phyloP scores from a whole-genome alignment of 2,797 vertebrate genomes.

The Mus minutoides region DNA sequence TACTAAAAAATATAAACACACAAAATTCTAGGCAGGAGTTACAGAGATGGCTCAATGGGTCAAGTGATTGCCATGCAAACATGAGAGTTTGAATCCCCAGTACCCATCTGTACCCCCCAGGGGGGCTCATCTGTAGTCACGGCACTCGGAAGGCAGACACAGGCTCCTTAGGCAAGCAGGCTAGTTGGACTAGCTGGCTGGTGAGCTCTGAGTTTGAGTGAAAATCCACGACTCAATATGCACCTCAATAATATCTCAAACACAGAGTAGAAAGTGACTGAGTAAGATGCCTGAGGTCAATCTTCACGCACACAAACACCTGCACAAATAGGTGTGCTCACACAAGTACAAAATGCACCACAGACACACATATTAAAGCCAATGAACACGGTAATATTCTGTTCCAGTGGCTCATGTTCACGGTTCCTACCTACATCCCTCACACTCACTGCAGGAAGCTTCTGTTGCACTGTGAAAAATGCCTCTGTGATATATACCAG shows the following conservation, averaged over 20 bases:
- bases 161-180: neutral
- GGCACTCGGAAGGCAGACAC: neutral
- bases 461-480: neutral
- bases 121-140: neutral
- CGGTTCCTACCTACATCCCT: neutral
- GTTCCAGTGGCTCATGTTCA: neutral
- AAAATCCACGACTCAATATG: neutral
- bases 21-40: neutral
- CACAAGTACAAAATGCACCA: neutral
- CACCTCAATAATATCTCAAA: neutral
- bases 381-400: neutral
- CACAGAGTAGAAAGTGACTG: too few relatives aligned
- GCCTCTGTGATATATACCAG: neutral
- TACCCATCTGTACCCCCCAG: neutral
- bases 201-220: neutral
- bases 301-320: neutral
- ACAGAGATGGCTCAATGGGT: neutral
- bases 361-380: neutral
- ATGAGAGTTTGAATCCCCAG: neutral
- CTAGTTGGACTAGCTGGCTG: neutral
- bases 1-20: neutral
- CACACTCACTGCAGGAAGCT: neutral
- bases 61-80: neutral
- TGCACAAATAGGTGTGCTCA: neutral
- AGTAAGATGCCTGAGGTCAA: neutral